phyloP scores from a whole-genome alignment of 1,140 invertebrate genomes.

The Drosophila teissieri region DNA sequence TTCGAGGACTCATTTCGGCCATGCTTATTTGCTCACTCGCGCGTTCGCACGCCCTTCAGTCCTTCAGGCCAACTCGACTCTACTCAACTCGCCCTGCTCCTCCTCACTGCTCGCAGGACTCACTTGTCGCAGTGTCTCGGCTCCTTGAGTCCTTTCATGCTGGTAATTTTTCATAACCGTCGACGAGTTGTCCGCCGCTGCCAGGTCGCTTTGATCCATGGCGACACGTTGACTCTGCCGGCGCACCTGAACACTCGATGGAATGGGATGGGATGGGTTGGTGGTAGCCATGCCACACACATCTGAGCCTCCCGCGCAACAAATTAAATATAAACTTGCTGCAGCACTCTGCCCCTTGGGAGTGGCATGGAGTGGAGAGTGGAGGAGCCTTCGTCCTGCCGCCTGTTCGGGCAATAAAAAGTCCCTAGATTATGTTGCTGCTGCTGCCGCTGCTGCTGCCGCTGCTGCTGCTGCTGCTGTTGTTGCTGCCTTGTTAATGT shows the following conservation, averaged over 20 bases:
- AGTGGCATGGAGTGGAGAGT: neutral
- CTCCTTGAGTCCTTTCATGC: slow-evolving; percentile 54
- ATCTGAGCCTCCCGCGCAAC: slow-evolving; percentile 55
- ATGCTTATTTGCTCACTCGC: slow-evolving; percentile 54
- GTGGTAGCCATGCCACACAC: slow-evolving; percentile 16
- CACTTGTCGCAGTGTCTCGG: slow-evolving; percentile 48
- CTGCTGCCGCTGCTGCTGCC: slow-evolving; percentile 24
- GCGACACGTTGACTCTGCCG: slow-evolving; percentile 60
- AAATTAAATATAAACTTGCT: slow-evolving; percentile 80
- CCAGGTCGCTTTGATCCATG: slow-evolving; percentile 65
- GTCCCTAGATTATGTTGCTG: slow-evolving; percentile 65
- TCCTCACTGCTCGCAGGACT: slow-evolving; percentile 17
- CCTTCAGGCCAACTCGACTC: neutral
- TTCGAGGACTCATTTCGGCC: slow-evolving; percentile 55
- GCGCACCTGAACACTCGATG: slow-evolving; percentile 55
- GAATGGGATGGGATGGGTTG: neutral
- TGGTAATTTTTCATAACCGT: slow-evolving; percentile 77
- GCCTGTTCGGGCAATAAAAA: slow-evolving; percentile 67
- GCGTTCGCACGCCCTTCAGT: slow-evolving; percentile 38
- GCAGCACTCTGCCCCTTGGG: slow-evolving; percentile 56
- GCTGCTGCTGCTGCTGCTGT: slow-evolving; percentile 33
- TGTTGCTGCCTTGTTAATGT: slow-evolving; percentile 50
- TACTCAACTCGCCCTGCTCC: neutral
- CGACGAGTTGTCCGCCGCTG: slow-evolving; percentile 51
- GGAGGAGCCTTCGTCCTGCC: slow-evolving; percentile 18